Evolutionary conservation across 2,888 invertebrate species (phyloP).

Genomic region (Xestia sexstrigata): DNA sequence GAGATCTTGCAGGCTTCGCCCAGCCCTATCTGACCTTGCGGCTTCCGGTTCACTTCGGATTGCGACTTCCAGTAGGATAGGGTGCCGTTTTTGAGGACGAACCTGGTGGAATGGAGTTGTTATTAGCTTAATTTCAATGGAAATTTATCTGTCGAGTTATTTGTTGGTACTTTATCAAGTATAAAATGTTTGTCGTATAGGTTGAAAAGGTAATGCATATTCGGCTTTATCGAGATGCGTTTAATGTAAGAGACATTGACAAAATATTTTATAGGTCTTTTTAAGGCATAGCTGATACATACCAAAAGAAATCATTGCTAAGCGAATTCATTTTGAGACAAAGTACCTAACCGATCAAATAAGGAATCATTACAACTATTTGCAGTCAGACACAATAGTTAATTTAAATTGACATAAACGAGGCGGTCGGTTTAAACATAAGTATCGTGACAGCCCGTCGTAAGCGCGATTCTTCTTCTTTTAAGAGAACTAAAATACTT

Average conservation of each 20-base stretch:
- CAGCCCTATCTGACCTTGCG: slow-evolving; percentile 97
- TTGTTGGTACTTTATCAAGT: too few relatives aligned
- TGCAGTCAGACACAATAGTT: background rate
- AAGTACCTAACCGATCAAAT: background rate
- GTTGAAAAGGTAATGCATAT: background rate
- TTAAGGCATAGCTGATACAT: background rate
- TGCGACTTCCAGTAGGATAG: slow-evolving; percentile 99
- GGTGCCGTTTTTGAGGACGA: slow-evolving; percentile 97
- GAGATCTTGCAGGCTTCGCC: slow-evolving; percentile 98
- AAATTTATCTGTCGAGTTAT: too few relatives aligned
- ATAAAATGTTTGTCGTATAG: background rate
- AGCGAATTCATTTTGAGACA: slow-evolving; percentile 2
- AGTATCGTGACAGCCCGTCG: background rate
- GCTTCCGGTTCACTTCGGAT: slow-evolving; percentile 96
- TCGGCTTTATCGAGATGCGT: background rate
- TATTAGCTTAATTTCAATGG: background rate
- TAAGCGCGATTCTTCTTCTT: background rate
- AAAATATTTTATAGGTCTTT: background rate
- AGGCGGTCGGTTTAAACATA: background rate
- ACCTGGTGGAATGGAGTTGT: slow-evolving; percentile 84
- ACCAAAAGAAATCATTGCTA: background rate
- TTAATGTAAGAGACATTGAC: background rate
- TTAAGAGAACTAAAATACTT: background rate
- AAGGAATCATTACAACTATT: background rate
- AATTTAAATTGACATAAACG: background rate